Conservation (phyloP, 64 coral and sea anemone genomes). For the Catalaphyllia jardinei region DNA sequence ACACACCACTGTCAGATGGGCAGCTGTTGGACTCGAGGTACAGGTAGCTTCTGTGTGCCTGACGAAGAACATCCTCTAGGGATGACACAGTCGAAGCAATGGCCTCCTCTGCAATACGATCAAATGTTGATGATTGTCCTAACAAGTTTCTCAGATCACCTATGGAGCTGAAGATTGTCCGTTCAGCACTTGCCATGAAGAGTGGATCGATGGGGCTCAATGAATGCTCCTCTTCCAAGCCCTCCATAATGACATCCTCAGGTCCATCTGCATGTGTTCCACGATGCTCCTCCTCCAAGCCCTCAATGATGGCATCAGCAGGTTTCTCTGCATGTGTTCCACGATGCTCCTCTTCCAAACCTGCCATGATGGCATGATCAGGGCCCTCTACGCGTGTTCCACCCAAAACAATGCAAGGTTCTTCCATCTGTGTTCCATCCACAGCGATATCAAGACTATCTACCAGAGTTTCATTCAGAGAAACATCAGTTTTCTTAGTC, state of each 20-base stretch:
- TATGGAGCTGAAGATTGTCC: slow-evolving; percentile 41
- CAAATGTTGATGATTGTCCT: slow-evolving; percentile 15
- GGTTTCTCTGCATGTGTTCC: too few species aligned
- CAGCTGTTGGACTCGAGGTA: slow-evolving; percentile 10
- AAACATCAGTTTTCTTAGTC: too few species aligned
- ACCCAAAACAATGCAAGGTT: background rate
- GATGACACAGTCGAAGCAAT: slow-evolving; percentile 7
- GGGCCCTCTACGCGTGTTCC: background rate
- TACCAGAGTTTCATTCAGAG: too few species aligned
- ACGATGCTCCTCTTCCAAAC: too few species aligned
- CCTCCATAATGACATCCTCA: background rate
- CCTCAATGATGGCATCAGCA: background rate
- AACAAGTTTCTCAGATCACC: background rate
- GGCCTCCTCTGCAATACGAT: slow-evolving; percentile 36
- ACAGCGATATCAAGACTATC: too few species aligned
- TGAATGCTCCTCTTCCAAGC: background rate
- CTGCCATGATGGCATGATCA: too few species aligned
- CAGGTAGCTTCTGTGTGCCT: background rate
- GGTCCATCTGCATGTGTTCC: background rate
- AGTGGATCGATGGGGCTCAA: slow-evolving; percentile 28
- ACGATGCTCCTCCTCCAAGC: background rate
- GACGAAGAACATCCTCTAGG: slow-evolving; percentile 7
- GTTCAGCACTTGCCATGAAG: slow-evolving; percentile 16
- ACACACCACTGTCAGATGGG: slow-evolving; percentile 29
- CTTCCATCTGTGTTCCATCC: background rate